These are phyloP conservation scores for Agelas oroides DNA, from an alignment of 37 sponge, comb jelly and placozoan species.

Conservation along the genomic window DNA sequence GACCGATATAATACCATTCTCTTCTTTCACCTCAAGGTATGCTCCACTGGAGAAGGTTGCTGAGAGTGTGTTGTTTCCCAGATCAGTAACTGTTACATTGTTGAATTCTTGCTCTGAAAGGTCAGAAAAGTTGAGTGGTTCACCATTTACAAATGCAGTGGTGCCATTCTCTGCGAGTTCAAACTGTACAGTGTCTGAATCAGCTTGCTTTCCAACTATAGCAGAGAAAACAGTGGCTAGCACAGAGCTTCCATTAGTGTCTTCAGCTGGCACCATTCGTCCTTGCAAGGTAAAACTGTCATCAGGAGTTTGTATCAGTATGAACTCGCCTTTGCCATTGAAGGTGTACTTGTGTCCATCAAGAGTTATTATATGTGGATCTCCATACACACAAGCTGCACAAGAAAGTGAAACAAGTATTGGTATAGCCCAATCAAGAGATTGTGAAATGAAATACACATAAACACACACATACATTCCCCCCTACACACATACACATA, in stretches of 20 bases:
- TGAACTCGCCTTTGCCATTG: slow-evolving; percentile 74
- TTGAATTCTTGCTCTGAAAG: slow-evolving; percentile 29
- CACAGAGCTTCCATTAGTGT: not conserved
- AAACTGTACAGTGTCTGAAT: slow-evolving; percentile 70
- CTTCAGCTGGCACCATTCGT: slow-evolving; percentile 37
- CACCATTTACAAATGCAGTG: slow-evolving; percentile 29
- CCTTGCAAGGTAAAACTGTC: slow-evolving; percentile 49
- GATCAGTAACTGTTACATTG: slow-evolving; percentile 29
- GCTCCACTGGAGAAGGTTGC: slow-evolving; percentile 31
- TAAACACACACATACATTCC: not conserved
- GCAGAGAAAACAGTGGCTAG: slow-evolving; percentile 68
- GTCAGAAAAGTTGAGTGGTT: slow-evolving; percentile 14
- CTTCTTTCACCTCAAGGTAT: slow-evolving; percentile 29
- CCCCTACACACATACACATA: too few relatives aligned
- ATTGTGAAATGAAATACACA: too few relatives aligned
- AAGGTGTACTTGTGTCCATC: slow-evolving; percentile 77
- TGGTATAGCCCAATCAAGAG: too few relatives aligned
- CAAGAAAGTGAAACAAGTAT: too few relatives aligned
- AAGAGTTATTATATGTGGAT: slow-evolving; percentile 65
- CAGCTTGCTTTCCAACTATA: slow-evolving; percentile 37
- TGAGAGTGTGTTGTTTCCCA: slow-evolving; percentile 24
- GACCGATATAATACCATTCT: slow-evolving; percentile 31
- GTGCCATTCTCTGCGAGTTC: slow-evolving; percentile 18
- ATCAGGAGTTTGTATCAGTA: slow-evolving; percentile 32
- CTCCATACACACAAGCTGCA: slow-evolving; percentile 36